Base-by-base conservation (phyloP, 1,140 invertebrate genomes). In the Caenorhabditis briggsae region DNA sequence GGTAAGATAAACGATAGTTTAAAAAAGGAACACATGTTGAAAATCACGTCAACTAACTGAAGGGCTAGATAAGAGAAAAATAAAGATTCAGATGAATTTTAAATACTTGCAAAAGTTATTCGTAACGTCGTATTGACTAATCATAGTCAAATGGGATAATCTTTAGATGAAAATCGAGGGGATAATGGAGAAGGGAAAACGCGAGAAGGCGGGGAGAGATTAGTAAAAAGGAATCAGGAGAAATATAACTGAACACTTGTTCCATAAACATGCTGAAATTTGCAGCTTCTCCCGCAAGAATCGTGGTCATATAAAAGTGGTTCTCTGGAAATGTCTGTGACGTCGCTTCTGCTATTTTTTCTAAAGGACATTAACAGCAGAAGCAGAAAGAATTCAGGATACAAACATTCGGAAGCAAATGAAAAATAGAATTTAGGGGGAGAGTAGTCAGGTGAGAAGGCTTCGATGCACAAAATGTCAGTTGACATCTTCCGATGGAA, bases 81-180 rank as follows among this genome's bases (percentile, higher is more conserved):
- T 25, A 12, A 2, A n/a, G 8, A 3, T 58, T 61, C n/a, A 8
- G 11, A 61, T 14, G 12, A 12, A 25, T 61, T 23, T 61, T 23
- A 1, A 53, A 53, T 14, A 53, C 1, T 53, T 53, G 33, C 50
- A 53, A 53, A 11, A 53, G 50, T 25, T 61, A 25, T 61, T 25
- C 25, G 20, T 61, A 70, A 70, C 64, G 46, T 70, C 33, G 43
- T 8, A 70, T 18, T 70, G 64, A 70, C 64, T 70, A 70, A 70
- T 65, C 25, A 65, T 65, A 70, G 64, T 23, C 64, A 46, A 70
- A 70, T 46, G 23, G 23, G 23, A 43, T 43, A 70, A 43, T 46
- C 41, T 70, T 70, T 70, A 70, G 41, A 70, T 70, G 33, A 46
- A 46, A 46, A 70, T 43, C 33, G 18, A 41, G 33, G 7, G 64